A percentile compares a stretch with the other conserved stretches of the same genome.
Conservation (phyloP, 1,140 invertebrate species). For the Camponotus vicinus region DNA sequence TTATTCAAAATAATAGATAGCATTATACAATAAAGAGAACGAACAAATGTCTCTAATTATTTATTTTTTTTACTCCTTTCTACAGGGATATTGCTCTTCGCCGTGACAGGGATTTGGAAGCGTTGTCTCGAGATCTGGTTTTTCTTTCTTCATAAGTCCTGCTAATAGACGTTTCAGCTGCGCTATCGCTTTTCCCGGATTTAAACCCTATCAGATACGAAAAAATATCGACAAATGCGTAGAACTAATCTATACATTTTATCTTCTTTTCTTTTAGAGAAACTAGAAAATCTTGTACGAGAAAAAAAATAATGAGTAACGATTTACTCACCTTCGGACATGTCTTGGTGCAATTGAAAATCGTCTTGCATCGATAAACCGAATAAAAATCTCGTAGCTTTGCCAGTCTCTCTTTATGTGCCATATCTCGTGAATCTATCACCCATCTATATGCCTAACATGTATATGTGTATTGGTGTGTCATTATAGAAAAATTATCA, state of each 20-base stretch:
- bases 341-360: conserved; percentile 92
- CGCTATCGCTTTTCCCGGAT: conserved; percentile 97
- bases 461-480: background rate
- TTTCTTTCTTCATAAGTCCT: conserved; percentile 92
- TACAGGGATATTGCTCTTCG: conserved; percentile 52
- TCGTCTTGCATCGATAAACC: conserved; percentile 93
- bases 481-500: conserved; percentile 1
- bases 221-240: background rate
- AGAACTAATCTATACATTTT: background rate
- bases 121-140: conserved; percentile 90
- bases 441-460: conserved; percentile 89
- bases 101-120: conserved; percentile 79
- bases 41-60: conserved; percentile 25
- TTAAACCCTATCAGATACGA: conserved; percentile 92
- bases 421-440: conserved; percentile 92
- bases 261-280: background rate
- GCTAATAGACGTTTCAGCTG: conserved; percentile 97
- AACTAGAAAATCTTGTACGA: too few species aligned
- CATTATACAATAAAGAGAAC: conserved; percentile 31
- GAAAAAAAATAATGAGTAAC: background rate
- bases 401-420: conserved; percentile 88
- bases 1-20: conserved; percentile 27
- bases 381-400: conserved; percentile 91
- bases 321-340: conserved; percentile 90
- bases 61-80: conserved; percentile 55